Conservation (phyloP, 2,113 vertebrate species). For the Platichthys stellatus region DNA sequence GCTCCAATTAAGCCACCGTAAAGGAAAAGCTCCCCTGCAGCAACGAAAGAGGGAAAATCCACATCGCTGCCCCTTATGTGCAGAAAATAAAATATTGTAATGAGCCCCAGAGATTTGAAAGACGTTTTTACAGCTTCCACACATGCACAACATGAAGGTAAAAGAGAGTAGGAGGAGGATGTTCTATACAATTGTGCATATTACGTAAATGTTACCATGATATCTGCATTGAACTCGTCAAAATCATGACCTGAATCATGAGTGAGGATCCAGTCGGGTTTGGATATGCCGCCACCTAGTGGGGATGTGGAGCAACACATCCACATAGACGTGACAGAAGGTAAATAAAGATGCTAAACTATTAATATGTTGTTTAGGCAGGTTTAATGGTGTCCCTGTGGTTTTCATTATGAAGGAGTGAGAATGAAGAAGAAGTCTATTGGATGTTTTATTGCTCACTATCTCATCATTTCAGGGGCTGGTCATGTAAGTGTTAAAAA, state of each 20-base stretch:
- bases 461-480: not conserved
- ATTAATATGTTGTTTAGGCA: too few species aligned
- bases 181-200: not conserved
- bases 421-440: too few species aligned
- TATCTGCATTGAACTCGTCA: slow-evolving; percentile 2
- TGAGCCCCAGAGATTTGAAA: not conserved
- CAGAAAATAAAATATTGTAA: not conserved
- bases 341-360: not conserved
- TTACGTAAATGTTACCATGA: too few species aligned
- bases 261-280: not conserved
- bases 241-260: not conserved
- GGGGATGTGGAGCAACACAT: not conserved
- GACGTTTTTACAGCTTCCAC: not conserved
- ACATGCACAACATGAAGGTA: too few species aligned
- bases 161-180: not conserved
- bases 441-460: not conserved
- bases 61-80: not conserved
- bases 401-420: not conserved
- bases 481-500: too few species aligned
- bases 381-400: not conserved
- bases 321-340: not conserved
- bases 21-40: not conserved
- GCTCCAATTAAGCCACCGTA: slow-evolving; percentile 28
- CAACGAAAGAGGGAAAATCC: not conserved
- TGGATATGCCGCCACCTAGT: slow-evolving; percentile 74